Percentiles rank a stretch among this genome's conserved stretches.
These are phyloP conservation scores for Diplosoma virens DNA, from an alignment of 23 tunicate genomes.

Conservation along the genomic window DNA sequence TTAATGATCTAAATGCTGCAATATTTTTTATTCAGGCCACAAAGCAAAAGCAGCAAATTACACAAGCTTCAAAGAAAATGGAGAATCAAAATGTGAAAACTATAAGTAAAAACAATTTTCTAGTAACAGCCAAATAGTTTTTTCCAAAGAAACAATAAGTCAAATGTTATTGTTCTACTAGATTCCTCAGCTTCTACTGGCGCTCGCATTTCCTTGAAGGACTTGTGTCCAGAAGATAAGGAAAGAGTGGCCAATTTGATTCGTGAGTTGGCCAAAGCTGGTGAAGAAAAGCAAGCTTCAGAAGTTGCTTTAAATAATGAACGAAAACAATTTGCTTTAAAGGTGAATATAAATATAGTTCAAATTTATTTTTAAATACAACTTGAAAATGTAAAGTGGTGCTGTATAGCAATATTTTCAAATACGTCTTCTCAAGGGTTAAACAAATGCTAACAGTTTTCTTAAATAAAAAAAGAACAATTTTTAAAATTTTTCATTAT, in stretches of 20 bases:
- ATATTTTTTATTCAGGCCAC: too few species aligned
- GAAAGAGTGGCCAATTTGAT: constrained; percentile 62
- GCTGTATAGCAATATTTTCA: too few species aligned
- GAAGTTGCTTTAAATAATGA: constrained; percentile 37
- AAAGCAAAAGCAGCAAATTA: not conserved
- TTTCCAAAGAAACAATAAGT: too few species aligned
- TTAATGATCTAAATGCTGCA: too few species aligned
- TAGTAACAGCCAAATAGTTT: too few species aligned
- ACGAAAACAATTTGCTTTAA: constrained; percentile 37
- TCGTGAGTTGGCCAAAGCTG: constrained; percentile 61
- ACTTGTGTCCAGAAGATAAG: constrained; percentile 69
- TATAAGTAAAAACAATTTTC: not conserved
- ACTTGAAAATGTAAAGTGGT: too few species aligned
- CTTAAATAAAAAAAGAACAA: too few species aligned
- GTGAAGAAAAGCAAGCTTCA: constrained; percentile 65
- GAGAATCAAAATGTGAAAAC: not conserved
- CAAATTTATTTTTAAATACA: too few species aligned
- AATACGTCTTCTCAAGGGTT: too few species aligned
- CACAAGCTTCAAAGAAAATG: not conserved
- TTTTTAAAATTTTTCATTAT: too few species aligned
- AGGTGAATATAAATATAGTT: too few species aligned
- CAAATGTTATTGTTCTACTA: not conserved
- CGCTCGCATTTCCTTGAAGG: constrained; percentile 33
- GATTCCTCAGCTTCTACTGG: not conserved
- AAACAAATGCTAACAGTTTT: too few species aligned